A percentile compares a stretch with the other conserved stretches of the same genome.
Evolutionary conservation across 2,888 invertebrate genomes (phyloP).

Genomic region (Elegia similella): DNA sequence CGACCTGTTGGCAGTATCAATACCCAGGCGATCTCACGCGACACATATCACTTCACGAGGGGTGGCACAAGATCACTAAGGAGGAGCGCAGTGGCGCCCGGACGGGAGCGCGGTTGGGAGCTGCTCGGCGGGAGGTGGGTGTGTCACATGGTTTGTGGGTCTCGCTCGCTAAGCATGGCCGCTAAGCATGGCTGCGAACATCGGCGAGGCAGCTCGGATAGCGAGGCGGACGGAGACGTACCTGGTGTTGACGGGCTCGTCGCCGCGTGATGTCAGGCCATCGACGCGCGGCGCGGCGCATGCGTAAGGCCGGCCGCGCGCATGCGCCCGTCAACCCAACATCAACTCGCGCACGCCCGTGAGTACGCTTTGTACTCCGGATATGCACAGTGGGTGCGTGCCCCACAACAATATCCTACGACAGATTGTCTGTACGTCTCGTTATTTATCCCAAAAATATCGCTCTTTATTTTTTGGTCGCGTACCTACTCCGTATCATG

Average conservation of each 20-base stretch:
- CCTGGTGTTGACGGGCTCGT: slow-evolving; percentile 31
- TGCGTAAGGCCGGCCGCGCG: slow-evolving; percentile 28
- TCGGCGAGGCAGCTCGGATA: slow-evolving; percentile 14
- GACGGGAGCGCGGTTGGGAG: not conserved
- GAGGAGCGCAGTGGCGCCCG: not conserved
- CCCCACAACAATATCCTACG: not conserved
- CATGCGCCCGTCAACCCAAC: slow-evolving; percentile 19
- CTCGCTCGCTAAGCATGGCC: not conserved
- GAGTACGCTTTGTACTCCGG: slow-evolving; percentile 11
- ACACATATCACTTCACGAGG: slow-evolving; percentile 8
- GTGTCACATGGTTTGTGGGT: not conserved
- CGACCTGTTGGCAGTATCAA: slow-evolving; percentile 20
- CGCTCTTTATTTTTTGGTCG: not conserved
- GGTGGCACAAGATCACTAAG: slow-evolving; percentile 13
- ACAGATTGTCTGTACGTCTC: not conserved
- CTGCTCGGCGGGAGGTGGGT: not conserved
- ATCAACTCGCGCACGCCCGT: slow-evolving; percentile 10
- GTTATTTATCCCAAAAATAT: not conserved
- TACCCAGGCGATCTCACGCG: slow-evolving; percentile 14
- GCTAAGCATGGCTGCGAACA: not conserved
- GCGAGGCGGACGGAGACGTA: slow-evolving; percentile 25
- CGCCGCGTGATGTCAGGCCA: slow-evolving; percentile 31
- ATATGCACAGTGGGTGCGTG: slow-evolving; percentile 4
- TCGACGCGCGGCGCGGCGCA: slow-evolving; percentile 33
- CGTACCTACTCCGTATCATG: not conserved